Conservation (phyloP, 2,888 invertebrate species). For the Plebejus melissa region DNA sequence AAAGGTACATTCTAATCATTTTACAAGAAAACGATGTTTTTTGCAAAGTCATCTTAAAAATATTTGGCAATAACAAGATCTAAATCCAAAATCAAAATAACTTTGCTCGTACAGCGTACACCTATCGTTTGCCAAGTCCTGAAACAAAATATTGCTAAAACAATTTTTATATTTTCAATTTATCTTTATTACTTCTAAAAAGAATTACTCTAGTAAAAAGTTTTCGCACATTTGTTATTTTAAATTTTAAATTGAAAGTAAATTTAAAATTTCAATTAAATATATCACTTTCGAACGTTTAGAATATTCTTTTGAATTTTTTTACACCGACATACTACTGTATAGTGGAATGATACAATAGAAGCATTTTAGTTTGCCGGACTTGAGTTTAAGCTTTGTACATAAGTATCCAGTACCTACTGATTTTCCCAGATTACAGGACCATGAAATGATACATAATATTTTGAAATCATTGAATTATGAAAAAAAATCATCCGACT, state of each 20-base stretch:
- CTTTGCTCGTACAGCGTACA: not conserved
- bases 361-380: no score
- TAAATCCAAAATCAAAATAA: not conserved
- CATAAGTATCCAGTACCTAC: not conserved
- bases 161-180: not conserved
- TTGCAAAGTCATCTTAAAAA: not conserved
- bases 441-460: not conserved
- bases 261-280: not conserved
- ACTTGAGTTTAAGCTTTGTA: no score
- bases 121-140: not conserved
- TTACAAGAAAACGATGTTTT: not conserved
- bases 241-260: no score
- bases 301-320: not conserved
- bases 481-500: not conserved
- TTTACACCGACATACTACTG: not conserved
- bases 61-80: slow-evolving; percentile 9
- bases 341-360: not conserved
- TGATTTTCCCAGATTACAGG: not conserved
- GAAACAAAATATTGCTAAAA: not conserved
- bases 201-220: no score
- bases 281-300: not conserved
- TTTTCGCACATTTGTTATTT: no score
- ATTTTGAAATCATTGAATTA: not conserved
- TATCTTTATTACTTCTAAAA: not conserved
- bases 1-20: not conserved